Conservation (phyloP, 1,140 invertebrate genomes). For the Leucophenga varia region DNA sequence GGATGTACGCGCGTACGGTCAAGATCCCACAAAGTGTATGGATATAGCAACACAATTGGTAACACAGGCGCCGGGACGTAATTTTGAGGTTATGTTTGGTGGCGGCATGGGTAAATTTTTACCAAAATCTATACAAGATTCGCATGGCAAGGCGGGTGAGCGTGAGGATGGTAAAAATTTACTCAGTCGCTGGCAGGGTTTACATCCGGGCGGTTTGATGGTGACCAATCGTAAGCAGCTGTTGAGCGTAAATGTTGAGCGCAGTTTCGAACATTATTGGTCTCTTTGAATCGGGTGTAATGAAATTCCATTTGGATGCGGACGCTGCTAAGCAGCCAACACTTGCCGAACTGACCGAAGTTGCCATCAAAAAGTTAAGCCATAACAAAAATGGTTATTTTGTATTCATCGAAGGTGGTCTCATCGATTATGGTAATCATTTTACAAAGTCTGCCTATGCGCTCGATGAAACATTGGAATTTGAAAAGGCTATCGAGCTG, state of each 20-base stretch:
- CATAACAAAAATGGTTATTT: conserved; percentile 69
- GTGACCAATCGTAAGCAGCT: conserved; percentile 64
- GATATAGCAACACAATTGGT: conserved; percentile 67
- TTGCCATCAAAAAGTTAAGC: conserved; percentile 70
- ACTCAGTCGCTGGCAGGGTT: conserved; percentile 58
- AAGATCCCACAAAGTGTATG: conserved; percentile 54
- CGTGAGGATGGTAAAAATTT: conserved; percentile 59
- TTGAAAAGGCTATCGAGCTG: conserved; percentile 66
- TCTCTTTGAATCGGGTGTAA: conserved; percentile 58
- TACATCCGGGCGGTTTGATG: conserved; percentile 44
- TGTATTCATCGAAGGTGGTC: conserved; percentile 66
- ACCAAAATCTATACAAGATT: conserved; percentile 56
- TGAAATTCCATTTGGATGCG: conserved; percentile 59
- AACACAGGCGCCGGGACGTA: conserved; percentile 61
- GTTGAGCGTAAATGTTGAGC: conserved; percentile 32
- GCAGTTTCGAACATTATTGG: no score
- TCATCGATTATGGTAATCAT: conserved; percentile 76
- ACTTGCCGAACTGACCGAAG: conserved; percentile 73
- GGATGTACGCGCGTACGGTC: conserved; percentile 39
- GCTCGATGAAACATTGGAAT: conserved; percentile 68
- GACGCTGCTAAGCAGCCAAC: conserved; percentile 67
- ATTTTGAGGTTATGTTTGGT: conserved; percentile 67
- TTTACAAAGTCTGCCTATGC: conserved; percentile 63
- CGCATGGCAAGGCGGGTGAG: conserved; percentile 58
- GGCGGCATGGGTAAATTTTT: conserved; percentile 67